Conservation (phyloP, 2,888 invertebrate genomes). For the Stenodema calcarata region DNA sequence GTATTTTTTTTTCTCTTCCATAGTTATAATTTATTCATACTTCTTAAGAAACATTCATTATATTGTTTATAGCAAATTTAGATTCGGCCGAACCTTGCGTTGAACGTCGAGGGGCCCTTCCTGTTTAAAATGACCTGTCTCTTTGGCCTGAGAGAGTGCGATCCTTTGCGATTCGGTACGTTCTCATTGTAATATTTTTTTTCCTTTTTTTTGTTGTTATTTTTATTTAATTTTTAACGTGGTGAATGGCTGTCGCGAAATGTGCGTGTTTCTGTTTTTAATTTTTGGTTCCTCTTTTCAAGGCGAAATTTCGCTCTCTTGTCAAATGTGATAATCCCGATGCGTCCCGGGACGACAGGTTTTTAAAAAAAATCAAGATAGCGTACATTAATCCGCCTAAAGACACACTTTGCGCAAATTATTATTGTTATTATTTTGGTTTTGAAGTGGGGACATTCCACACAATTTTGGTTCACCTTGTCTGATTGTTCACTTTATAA, state of each 20-base stretch:
- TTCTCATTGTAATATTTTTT: not conserved
- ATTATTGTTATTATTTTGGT: too few relatives aligned
- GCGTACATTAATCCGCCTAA: too few relatives aligned
- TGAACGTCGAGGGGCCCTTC: not conserved
- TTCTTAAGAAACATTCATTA: not conserved
- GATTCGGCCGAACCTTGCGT: too few relatives aligned
- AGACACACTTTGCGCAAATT: too few relatives aligned
- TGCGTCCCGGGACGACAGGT: not conserved
- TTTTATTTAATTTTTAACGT: not conserved
- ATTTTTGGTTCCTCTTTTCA: not conserved
- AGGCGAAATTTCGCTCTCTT: not conserved
- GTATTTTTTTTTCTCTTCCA: not conserved
- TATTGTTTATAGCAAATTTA: not conserved
- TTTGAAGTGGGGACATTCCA: too few relatives aligned
- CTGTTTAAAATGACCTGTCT: not conserved
- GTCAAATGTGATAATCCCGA: not conserved
- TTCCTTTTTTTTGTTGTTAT: too few relatives aligned
- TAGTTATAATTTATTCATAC: not conserved
- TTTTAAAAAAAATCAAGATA: too few relatives aligned
- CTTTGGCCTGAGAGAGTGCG: not conserved
- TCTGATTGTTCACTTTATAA: too few relatives aligned
- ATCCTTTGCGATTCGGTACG: not conserved
- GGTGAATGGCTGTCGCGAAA: not conserved
- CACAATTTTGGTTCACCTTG: too few relatives aligned
- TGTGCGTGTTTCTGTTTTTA: not conserved